A percentile compares a stretch with the other conserved stretches of the same genome.
Conservation (phyloP, 2,113 vertebrate species). For the Chlamydotis undulata region DNA sequence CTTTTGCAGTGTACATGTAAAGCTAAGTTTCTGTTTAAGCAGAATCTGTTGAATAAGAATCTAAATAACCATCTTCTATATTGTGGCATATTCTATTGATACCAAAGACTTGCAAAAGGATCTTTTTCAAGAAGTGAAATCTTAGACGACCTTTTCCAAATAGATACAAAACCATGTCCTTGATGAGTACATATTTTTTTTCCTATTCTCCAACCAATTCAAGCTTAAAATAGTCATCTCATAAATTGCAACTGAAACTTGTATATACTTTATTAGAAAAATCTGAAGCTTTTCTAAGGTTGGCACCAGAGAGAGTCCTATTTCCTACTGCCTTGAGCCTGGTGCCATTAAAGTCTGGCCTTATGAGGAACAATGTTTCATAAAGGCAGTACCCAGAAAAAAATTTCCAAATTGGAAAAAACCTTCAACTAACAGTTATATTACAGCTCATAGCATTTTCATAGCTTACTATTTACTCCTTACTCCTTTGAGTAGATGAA, state of each 20-base stretch:
- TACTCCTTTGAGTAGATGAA: constrained; percentile 10
- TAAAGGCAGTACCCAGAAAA: neutral
- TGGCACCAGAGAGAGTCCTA: neutral
- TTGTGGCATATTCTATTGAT: neutral
- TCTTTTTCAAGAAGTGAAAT: neutral
- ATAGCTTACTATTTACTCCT: neutral
- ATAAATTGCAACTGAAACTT: neutral
- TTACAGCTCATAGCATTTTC: neutral
- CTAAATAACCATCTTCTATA: neutral
- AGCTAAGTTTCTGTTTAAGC: neutral
- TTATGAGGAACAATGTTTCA: neutral
- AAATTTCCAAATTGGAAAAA: neutral
- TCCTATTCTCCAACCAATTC: neutral
- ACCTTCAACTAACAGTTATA: neutral
- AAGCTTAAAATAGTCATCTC: neutral
- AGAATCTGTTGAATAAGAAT: neutral
- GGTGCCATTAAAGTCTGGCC: neutral
- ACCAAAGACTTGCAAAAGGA: neutral
- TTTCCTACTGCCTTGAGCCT: neutral
- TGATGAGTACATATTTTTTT: neutral
- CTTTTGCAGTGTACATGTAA: neutral
- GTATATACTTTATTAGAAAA: neutral
- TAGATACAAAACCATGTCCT: neutral
- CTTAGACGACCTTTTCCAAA: neutral
- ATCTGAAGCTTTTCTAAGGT: neutral